Base-by-base conservation (phyloP, 92 coral and sea anemone species). In the Plumapathes pennacea region DNA sequence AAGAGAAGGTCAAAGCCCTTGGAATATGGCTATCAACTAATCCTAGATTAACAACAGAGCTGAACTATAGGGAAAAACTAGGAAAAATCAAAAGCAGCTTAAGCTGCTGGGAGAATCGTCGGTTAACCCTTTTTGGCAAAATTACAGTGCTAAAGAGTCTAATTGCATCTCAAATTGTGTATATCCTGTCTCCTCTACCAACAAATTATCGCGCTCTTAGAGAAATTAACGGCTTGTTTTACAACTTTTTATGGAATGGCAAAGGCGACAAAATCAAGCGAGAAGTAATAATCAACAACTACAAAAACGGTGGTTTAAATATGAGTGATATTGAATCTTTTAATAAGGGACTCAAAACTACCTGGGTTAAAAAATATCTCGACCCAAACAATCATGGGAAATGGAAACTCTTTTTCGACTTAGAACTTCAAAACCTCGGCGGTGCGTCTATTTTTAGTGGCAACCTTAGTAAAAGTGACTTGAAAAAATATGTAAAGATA, bases 261-360 rank as follows among this genome's bases (percentile, higher is more conserved):
- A 63, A 37, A 23, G 48, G 60, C 23, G 60, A 63, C 15, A 63
- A 63, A 34, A 63, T 63, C 25, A 48, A 49, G 36, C 71, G 38
- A 34, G 40, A 63, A 28, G 25, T 23, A 21, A 63, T 63, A 17
- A 63, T 63, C 2, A 46, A 32, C 23, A 57, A 62, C 15, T 62
- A 45, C 45, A 30, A 41, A 3, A 33, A 62, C 10, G 57, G 57
- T 12, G 57, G 69, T 10, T 57, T 62, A 9, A 46, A 46, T 45
- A 62, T 62, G 43, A 17, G 31, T 18, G 69, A 46, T 23, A 26
- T 62, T 45, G 11, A 45, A 7, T 45, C 57, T 34, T 46, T 62
- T 34, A 62, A 32, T 31, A 60, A 60, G 26, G 28, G 52, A 6
- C 40, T 60, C 8, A 60, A 29, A 26, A n/a, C 52, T 14, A 45